A percentile compares a stretch with the other conserved stretches of the same genome.
Conservation (phyloP, 2,888 invertebrate genomes). For the Volucella inflata region DNA sequence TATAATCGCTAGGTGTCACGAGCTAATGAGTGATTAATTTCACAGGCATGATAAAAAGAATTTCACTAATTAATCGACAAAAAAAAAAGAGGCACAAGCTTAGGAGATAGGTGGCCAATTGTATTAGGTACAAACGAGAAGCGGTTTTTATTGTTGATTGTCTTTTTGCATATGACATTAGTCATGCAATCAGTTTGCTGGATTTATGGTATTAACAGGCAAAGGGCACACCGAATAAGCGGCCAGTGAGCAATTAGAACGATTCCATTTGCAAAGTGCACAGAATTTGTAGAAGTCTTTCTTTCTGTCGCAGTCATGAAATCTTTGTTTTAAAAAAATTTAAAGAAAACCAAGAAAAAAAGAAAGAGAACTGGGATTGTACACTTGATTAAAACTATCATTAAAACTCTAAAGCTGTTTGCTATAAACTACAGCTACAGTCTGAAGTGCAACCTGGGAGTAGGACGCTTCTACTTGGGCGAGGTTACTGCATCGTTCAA, state of each 20-base stretch:
- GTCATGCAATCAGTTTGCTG: not conserved
- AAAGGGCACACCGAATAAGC: not conserved
- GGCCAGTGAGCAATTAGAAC: not conserved
- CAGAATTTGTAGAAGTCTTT: too few species aligned
- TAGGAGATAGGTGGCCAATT: not conserved
- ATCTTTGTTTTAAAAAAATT: too few species aligned
- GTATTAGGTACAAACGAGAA: not conserved
- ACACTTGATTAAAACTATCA: too few species aligned
- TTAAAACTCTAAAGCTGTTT: too few species aligned
- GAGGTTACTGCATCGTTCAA: too few species aligned
- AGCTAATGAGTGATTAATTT: slow-evolving; percentile 46
- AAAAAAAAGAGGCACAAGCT: slow-evolving; percentile 1
- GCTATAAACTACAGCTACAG: too few species aligned
- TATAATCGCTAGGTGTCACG: slow-evolving; percentile 30
- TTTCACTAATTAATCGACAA: slow-evolving; percentile 28
- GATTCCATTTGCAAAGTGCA: not conserved
- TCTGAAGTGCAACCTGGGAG: too few species aligned
- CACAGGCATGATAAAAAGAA: slow-evolving; percentile 28
- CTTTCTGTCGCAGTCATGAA: too few species aligned
- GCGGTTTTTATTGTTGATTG: not conserved
- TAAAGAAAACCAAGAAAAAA: too few species aligned
- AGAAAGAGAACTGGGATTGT: too few species aligned
- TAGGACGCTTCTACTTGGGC: too few species aligned
- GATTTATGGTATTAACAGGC: not conserved
- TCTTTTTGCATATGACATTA: not conserved